A percentile compares a stretch with the other conserved stretches of the same genome.
phyloP scores from a whole-genome alignment of 2,113 vertebrate genomes.

The Triplophysa rosa region DNA sequence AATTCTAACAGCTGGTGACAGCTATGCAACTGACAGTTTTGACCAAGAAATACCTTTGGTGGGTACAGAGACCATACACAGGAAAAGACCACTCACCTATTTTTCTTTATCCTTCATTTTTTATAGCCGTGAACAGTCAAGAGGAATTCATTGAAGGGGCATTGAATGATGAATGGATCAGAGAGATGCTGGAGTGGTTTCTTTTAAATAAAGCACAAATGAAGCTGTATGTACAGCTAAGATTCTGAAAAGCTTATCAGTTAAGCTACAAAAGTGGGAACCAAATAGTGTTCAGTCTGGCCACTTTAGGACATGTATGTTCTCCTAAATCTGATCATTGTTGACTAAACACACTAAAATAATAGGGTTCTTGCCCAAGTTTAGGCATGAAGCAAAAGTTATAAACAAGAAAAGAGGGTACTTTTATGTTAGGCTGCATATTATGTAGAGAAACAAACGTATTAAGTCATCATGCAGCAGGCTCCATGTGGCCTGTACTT shows the following conservation, averaged over 20 bases:
- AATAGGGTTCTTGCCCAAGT: not conserved
- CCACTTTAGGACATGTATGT: no score
- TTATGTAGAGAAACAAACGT: not conserved
- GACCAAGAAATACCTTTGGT: not conserved
- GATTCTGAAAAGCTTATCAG: not conserved
- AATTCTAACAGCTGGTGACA: not conserved
- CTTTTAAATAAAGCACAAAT: not conserved
- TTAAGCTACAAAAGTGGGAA: no score
- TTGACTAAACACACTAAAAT: not conserved
- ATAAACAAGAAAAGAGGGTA: no score
- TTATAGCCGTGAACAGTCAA: slow-evolving; percentile 71
- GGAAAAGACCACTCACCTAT: no score
- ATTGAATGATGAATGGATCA: slow-evolving; percentile 72
- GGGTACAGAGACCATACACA: no score
- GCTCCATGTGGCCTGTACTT: not conserved
- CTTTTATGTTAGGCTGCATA: not conserved
- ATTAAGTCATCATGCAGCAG: not conserved
- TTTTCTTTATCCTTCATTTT: not conserved
- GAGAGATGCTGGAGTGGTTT: slow-evolving; percentile 72
- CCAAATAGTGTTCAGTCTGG: no score
- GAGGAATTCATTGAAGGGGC: slow-evolving; percentile 74
- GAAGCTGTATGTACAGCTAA: not conserved
- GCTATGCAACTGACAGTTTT: not conserved
- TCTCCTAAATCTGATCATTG: not conserved
- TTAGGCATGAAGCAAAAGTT: no score